Conservation (phyloP, 2,888 invertebrate species). For the Pilophorus perplexus region DNA sequence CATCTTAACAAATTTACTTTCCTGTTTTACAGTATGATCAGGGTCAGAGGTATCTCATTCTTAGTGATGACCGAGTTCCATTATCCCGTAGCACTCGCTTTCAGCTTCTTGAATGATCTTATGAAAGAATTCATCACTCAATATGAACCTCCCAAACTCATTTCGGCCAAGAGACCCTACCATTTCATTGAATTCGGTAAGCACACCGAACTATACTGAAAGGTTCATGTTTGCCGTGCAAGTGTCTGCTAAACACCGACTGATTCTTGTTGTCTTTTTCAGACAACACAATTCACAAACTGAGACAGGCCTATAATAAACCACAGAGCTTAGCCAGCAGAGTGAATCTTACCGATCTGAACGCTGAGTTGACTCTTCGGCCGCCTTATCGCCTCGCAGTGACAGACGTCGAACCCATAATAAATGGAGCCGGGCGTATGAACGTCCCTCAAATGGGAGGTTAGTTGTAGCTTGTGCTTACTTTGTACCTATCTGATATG, state of each 20-base stretch:
- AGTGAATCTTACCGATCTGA: slow-evolving; percentile 51
- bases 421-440: slow-evolving; percentile 48
- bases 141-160: slow-evolving; percentile 52
- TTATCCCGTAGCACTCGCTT: slow-evolving; percentile 54
- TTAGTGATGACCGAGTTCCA: slow-evolving; percentile 53
- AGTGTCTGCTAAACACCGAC: too few relatives aligned
- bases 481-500: too few relatives aligned
- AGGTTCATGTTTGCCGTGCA: too few relatives aligned
- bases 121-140: slow-evolving; percentile 53
- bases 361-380: slow-evolving; percentile 50
- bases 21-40: slow-evolving; percentile 52
- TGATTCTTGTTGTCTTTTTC: too few relatives aligned
- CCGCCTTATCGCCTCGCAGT: slow-evolving; percentile 49
- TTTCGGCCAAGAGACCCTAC: slow-evolving; percentile 53
- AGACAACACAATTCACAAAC: slow-evolving; percentile 51
- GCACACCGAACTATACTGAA: not conserved
- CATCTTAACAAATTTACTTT: too few relatives aligned
- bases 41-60: slow-evolving; percentile 52
- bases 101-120: slow-evolving; percentile 55
- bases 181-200: slow-evolving; percentile 55
- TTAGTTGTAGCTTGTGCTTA: too few relatives aligned
- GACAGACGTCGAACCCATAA: slow-evolving; percentile 49
- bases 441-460: slow-evolving; percentile 48
- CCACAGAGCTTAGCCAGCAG: slow-evolving; percentile 51
- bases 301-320: slow-evolving; percentile 51